Evolutionary conservation across 2,113 vertebrate species (phyloP), one percentile per base, ranked within the genome.

Genomic region (Pomatorhinus ruficollis): DNA sequence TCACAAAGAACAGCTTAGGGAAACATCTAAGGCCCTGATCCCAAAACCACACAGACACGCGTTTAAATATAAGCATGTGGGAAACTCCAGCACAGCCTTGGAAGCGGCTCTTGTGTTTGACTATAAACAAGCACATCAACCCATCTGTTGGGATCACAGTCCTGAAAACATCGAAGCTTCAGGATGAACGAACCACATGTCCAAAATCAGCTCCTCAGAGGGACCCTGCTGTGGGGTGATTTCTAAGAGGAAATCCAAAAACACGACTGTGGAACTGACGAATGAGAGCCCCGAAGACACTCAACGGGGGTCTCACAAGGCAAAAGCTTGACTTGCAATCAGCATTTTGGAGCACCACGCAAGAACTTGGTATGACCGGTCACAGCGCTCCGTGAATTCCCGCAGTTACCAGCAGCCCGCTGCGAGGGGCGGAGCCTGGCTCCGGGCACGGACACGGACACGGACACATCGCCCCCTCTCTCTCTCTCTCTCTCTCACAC

Each of bases 281-380:
- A 15, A 15, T 3, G 39, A 30, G 22, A 49, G 18, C 20, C 22
- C 45, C 14, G 9, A 35, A 24, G 10, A 39, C 42, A 25, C 53
- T 24, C 52, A 49, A 0, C 1, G 3, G 7, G 13, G 21, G 20
- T 45, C 63, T 39, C 47, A 37, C n/a, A 30, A 47, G 6, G 16
- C 14, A 61, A 22, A 40, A 71, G 19, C 8, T 57, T 15, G 49
- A 59, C 61, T 37, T 18, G 27, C n/a, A 40, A 21, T 15, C 9
- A 23, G 27, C 28, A 18, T 39, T 69, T 27, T 3, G 24, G 12
- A 53, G 47, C 45, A 19, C 17, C 18, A 7, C 1, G 11, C 45
- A 39, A 23, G 19, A 64, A 74, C 39, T 11, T 9, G 28, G 3
- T 9, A 23, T 1, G 31, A 42, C 40, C 18, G n/a, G 42, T n/a